Conservation (phyloP, 2,888 invertebrate species). For the Gastrophysa polygoni region DNA sequence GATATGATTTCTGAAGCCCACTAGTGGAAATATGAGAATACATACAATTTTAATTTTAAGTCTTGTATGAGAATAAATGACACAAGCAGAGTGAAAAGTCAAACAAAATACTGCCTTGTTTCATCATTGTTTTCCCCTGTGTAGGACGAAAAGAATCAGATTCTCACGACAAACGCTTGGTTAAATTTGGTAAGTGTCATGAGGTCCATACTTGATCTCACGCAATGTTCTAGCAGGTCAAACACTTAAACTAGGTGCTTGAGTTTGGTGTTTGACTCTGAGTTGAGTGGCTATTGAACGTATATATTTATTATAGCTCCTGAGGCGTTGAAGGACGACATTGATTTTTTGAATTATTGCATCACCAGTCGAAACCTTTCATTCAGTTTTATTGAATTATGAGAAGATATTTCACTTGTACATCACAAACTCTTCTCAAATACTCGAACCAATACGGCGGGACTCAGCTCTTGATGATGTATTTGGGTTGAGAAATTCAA, state of each 20-base stretch:
- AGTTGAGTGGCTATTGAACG: slow-evolving; percentile 56
- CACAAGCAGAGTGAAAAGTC: slow-evolving; percentile 14
- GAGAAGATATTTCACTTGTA: not conserved
- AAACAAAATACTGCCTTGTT: slow-evolving; percentile 56
- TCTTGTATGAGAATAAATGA: slow-evolving; percentile 2
- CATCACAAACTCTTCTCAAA: not conserved
- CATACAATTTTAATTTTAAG: no score
- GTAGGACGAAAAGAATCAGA: slow-evolving; percentile 99
- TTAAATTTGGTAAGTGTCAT: slow-evolving; percentile 93
- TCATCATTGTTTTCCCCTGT: slow-evolving; percentile 61
- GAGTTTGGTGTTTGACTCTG: slow-evolving; percentile 53
- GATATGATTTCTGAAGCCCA: no score
- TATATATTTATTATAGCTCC: slow-evolving; percentile 44
- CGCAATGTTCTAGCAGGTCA: slow-evolving; percentile 55
- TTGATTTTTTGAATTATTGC: slow-evolving; percentile 15
- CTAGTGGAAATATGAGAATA: no score
- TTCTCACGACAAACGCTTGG: slow-evolving; percentile 98
- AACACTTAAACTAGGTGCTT: slow-evolving; percentile 46
- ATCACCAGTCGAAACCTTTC: not conserved
- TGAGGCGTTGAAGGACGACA: slow-evolving; percentile 37
- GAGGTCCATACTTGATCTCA: slow-evolving; percentile 53
- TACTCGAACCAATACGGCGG: not conserved
- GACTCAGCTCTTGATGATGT: no score
- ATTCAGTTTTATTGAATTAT: not conserved
- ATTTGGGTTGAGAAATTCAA: no score